Base-by-base conservation (phyloP, 23 tunicate genomes). In the Halocynthia aurantium region DNA sequence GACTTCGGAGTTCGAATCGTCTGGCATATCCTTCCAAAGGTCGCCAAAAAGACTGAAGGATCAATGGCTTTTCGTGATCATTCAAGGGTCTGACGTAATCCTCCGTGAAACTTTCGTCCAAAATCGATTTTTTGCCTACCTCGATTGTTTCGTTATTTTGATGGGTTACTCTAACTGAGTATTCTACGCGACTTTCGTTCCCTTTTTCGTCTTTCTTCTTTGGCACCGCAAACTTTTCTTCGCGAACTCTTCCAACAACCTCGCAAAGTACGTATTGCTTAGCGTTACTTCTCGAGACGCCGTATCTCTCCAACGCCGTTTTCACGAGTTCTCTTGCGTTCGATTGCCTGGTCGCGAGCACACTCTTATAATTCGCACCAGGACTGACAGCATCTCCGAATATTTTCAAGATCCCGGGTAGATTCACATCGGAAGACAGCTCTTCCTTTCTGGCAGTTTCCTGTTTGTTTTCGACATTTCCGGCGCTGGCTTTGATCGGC, bases 341-440 rank as follows among this genome's bases (percentile, higher is more conserved):
- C 8, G 98, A 92, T 15, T 79, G 73, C 31, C 72, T 72, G 7
- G 98, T 92, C 52, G 98, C 98, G 82, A 92, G 71, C 0, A 92
- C 88, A 70, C 98, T 92, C 53, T 92, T 92, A 60, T 92, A 92
- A 73, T 92, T 92, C 7, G 98, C 92, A 50, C 98, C 98, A 8
- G 98, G 98, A 65, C 85, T 85, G 0, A 92, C 84, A 6, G 80
- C 92, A 51, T 86, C 92, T 7, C 98, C 98, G 75, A 86, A 92
- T 17, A 92, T 92, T 52, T 92, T 92, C 62, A 92, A 44, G 7
- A 92, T 92, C 31, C 92, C 98, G 13, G 98, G 96, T 6, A 80
- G 76, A 80, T 84, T 80, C 0, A 60, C 88, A 61, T 84, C 88
- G 13, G 85, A 84, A 50, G 96, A 89, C 53, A 89, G 53, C 51